Percentiles rank a stretch among this genome's conserved stretches.
Evolutionary conservation across 2,113 vertebrate genomes (phyloP).

Genomic region (Heliornis fulica): DNA sequence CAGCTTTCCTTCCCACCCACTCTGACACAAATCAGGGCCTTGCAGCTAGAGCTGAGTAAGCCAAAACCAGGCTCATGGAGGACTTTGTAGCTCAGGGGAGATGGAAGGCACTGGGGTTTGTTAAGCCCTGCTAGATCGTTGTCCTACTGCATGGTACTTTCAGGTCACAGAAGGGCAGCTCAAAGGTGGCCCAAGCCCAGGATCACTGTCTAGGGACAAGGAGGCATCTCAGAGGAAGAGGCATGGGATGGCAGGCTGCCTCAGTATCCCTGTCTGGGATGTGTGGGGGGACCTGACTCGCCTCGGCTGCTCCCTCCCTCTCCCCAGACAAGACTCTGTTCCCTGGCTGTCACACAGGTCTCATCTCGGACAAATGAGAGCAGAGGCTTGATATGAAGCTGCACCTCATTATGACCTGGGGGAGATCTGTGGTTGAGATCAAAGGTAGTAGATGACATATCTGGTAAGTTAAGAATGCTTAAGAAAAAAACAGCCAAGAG

Average conservation of each 20-base stretch:
- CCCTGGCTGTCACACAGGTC: neutral
- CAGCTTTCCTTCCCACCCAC: neutral
- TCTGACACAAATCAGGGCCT: neutral
- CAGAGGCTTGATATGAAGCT: neutral
- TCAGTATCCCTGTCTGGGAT: rapidly evolving
- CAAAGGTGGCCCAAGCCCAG: neutral
- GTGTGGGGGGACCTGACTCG: rapidly evolving
- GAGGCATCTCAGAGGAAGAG: neutral
- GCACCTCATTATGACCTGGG: neutral
- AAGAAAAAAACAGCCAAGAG: neutral
- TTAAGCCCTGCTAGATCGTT: neutral
- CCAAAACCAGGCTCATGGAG: neutral
- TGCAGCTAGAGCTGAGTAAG: neutral
- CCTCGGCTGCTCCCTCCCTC: neutral
- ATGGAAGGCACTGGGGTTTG: neutral
- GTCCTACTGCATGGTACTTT: neutral
- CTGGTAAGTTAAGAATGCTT: neutral
- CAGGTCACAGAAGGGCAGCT: neutral
- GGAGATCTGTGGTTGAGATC: neutral
- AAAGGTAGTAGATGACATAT: neutral
- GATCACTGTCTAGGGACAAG: neutral
- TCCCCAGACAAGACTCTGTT: neutral
- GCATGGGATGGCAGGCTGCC: neutral
- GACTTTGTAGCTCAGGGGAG: neutral
- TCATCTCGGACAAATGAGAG: neutral